phyloP scores from a whole-genome alignment of 2,797 vertebrate genomes.

The Leptatherina wallacei region DNA sequence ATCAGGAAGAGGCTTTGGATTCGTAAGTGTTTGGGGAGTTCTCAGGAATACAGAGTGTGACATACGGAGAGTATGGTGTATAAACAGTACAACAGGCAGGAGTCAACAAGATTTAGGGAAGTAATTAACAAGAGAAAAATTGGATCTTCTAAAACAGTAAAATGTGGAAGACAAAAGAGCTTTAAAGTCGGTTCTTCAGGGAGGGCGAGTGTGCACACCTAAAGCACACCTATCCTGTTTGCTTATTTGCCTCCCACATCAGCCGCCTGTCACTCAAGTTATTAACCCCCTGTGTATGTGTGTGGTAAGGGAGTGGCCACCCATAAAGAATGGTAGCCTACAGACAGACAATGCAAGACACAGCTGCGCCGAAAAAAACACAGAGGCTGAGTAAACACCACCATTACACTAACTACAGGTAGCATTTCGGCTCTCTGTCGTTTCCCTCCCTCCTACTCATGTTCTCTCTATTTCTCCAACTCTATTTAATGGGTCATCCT shows the following conservation, averaged over 20 bases:
- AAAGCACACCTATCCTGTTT: slow-evolving; percentile 52
- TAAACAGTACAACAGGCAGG: slow-evolving; percentile 10
- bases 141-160: slow-evolving; percentile 51
- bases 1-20: slow-evolving; percentile 23
- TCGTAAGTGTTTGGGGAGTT: slow-evolving; percentile 35
- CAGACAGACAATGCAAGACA: slow-evolving; percentile 57
- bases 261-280: slow-evolving; percentile 62
- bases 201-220: slow-evolving; percentile 28
- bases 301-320: slow-evolving; percentile 70
- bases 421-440: slow-evolving; percentile 59
- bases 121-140: slow-evolving; percentile 64
- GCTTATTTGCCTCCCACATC: slow-evolving; percentile 51
- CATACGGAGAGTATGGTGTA: slow-evolving; percentile 14
- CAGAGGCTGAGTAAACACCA: slow-evolving; percentile 70
- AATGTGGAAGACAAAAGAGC: slow-evolving; percentile 63
- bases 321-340: slow-evolving; percentile 48
- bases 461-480: slow-evolving; percentile 58
- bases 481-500: slow-evolving; percentile 74
- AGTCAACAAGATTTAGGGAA: slow-evolving; percentile 55
- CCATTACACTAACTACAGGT: slow-evolving; percentile 74
- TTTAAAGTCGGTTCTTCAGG: slow-evolving; percentile 32
- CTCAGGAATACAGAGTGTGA: slow-evolving; percentile 31
- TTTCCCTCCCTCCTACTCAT: slow-evolving; percentile 58
- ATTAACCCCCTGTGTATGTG: slow-evolving; percentile 32
- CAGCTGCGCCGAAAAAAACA: slow-evolving; percentile 40